A percentile compares a stretch with the other conserved stretches of the same genome.
Evolutionary conservation across 2,888 invertebrate species (phyloP).

Genomic region (Melanophora roralis): DNA sequence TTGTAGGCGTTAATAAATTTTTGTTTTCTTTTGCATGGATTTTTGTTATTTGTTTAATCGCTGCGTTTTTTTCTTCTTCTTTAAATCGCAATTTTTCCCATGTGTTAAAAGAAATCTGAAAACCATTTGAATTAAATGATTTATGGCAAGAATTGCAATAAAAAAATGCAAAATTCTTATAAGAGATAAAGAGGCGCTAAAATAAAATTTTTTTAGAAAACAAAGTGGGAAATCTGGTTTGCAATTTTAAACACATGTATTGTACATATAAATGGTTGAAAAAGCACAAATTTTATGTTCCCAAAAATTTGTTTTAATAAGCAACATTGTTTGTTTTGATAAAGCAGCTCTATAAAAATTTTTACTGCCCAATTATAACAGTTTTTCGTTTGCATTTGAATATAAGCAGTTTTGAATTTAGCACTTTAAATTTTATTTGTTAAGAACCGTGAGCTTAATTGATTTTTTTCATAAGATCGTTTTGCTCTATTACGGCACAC

Average conservation of each 20-base stretch:
- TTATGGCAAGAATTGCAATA: conserved; percentile 31
- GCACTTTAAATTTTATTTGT: neutral
- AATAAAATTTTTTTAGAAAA: neutral
- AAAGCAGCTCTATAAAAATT: neutral
- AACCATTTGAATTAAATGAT: conserved; percentile 37
- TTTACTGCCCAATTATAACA: neutral
- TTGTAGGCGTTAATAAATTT: conserved; percentile 46
- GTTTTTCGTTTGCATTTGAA: neutral
- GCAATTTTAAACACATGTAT: too few relatives aligned
- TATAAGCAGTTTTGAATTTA: neutral
- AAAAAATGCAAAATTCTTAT: neutral
- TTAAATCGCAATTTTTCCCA: conserved; percentile 37
- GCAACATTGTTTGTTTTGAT: neutral
- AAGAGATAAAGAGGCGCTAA: conserved; percentile 39
- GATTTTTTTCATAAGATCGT: neutral
- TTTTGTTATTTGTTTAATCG: conserved; percentile 13
- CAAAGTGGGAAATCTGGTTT: neutral
- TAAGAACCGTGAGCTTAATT: neutral
- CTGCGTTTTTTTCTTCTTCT: neutral
- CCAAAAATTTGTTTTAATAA: neutral
- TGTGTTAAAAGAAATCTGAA: conserved; percentile 32
- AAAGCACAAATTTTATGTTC: too few relatives aligned
- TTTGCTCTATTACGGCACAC: conserved; percentile 3
- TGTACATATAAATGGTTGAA: too few relatives aligned
- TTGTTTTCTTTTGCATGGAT: conserved; percentile 3